Evolutionary conservation across 2,113 vertebrate genomes (phyloP), one percentile per base, ranked within the genome.

Genomic region (Takifugu flavidus): DNA sequence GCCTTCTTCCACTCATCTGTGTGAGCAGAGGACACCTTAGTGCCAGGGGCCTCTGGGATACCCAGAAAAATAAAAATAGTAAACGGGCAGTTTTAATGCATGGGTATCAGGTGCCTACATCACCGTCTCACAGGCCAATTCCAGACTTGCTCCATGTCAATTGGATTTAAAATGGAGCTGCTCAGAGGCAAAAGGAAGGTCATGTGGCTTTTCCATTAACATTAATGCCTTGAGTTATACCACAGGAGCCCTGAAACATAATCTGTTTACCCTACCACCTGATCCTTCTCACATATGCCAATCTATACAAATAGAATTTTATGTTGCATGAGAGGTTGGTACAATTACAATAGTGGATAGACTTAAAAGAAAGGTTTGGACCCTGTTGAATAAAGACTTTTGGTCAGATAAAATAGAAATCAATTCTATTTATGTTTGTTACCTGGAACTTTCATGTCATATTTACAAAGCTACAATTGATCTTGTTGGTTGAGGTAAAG

Each of bases 181-280:
- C 64, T 74, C 62, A 49, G 63, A 75, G 78, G 80, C 82, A 67
- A 75, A 61, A 65, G 75, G 65, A 84, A 86, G 83, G 83, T 88
- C 85, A 84, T 79, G 81, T 75, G 71, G 69, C 75, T 84, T 31
- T 89, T 81, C 77, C 80, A 82, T 88, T 83, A 78, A 82, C 79
- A 74, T 82, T 79, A 85, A 82, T 79, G 80, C 79, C 67, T 25
- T 1, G 57, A 79, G 78, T 87, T 82, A 80, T 81, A 70, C 83
- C 74, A 77, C 25, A 14, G 62, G 50, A 71, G 61, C 75, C 75
- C 67, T 65, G 70, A 71, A 69, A 74, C 72, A 63, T 84, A 78
- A 84, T 86, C 82, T 81, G 72, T 82, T 88, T 83, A 76, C 57
- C 47, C 61, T 79, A 68, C 79, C 76, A 84, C 83, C 78, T 84